Conservation (phyloP, 1,140 invertebrate species). For the Leptestheria dahalacensis region DNA sequence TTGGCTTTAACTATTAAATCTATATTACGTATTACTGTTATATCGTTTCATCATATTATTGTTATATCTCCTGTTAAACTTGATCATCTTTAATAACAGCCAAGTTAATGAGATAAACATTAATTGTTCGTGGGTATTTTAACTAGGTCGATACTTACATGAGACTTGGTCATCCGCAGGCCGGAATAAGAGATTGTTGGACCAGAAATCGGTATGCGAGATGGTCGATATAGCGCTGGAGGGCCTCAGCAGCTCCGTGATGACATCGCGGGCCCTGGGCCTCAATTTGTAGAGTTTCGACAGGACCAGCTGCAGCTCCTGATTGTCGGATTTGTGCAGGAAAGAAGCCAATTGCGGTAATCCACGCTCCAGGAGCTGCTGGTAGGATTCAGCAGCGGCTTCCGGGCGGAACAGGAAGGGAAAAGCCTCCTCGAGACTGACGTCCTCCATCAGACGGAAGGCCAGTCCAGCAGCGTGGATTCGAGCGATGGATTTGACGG, state of each 20-base stretch:
- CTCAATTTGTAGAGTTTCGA: conserved; percentile 36
- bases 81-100: too few species aligned
- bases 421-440: conserved; percentile 12
- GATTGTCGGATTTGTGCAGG: conserved; percentile 13
- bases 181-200: conserved; percentile 57
- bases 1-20: too few species aligned
- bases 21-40: too few species aligned
- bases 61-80: too few species aligned
- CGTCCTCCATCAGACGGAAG: conserved; percentile 8
- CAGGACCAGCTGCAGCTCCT: conserved; percentile 34
- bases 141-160: too few species aligned
- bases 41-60: too few species aligned
- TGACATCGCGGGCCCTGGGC: conserved; percentile 41
- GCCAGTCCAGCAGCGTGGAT: conserved; percentile 41
- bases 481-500: conserved; percentile 48
- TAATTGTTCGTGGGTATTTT: too few species aligned
- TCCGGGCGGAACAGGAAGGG: conserved; percentile 55
- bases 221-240: conserved; percentile 49
- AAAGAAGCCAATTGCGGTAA: conserved; percentile 41
- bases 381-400: conserved; percentile 55
- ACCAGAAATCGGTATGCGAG: conserved; percentile 69
- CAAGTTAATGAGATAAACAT: too few species aligned
- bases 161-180: conserved; percentile 18
- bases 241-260: conserved; percentile 44
- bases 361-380: conserved; percentile 53